Percentiles rank a stretch among this genome's conserved stretches.
Evolutionary conservation across 2,113 vertebrate genomes (phyloP).

Genomic region (Ceuthmochares aereus): DNA sequence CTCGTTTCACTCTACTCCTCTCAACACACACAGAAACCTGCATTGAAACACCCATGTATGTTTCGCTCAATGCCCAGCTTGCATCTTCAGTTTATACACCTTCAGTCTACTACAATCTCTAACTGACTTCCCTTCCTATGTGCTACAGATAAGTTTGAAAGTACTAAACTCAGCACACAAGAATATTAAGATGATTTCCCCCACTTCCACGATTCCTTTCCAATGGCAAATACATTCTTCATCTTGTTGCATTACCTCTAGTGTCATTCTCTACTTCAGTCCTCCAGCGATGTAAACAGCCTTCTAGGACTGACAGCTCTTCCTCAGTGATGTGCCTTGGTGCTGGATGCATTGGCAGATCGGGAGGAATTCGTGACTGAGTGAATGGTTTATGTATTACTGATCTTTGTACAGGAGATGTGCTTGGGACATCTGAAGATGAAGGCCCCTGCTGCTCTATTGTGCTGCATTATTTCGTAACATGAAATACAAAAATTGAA

Average conservation of each 20-base stretch:
- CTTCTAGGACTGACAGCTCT: slow-evolving; percentile 91
- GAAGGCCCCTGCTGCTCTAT: slow-evolving; percentile 83
- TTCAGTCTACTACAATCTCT: background rate
- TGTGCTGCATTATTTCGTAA: slow-evolving; percentile 78
- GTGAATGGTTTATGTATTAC: slow-evolving; percentile 96
- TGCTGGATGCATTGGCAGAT: slow-evolving; percentile 95
- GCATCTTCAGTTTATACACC: background rate
- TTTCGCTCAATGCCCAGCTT: background rate
- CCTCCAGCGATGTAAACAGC: slow-evolving; percentile 97
- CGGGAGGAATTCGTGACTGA: slow-evolving; percentile 92
- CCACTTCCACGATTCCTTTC: background rate
- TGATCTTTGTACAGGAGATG: slow-evolving; percentile 81
- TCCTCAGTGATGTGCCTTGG: slow-evolving; percentile 95
- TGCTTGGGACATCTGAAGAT: slow-evolving; percentile 81
- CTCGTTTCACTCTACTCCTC: background rate
- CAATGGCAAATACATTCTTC: background rate
- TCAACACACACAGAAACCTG: background rate
- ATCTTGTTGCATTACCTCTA: slow-evolving; percentile 77
- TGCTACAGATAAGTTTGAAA: background rate
- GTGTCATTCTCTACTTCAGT: slow-evolving; percentile 98
- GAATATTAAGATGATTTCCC: background rate
- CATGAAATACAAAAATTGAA: background rate
- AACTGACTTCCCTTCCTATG: background rate
- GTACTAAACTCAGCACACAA: background rate
- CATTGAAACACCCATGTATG: fast-evolving